These are phyloP conservation scores for Dasypogon diadema DNA, from an alignment of 2,888 invertebrate species.

Conservation along the genomic window DNA sequence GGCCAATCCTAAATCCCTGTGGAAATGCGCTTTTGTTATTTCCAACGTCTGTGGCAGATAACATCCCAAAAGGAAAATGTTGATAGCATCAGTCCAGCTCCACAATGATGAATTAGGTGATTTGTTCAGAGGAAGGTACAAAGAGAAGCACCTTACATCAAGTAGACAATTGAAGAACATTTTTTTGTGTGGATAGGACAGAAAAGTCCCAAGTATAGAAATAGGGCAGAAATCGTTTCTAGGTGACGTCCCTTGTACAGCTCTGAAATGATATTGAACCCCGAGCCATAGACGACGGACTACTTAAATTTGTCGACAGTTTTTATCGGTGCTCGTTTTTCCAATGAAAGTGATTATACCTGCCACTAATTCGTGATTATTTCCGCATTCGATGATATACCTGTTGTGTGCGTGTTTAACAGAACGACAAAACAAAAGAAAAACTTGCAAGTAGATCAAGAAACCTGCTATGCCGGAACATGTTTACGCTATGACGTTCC, in stretches of 20 bases:
- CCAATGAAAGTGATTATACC: constrained; percentile 5
- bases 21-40: neutral
- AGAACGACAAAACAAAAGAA: neutral
- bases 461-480: constrained; percentile 25
- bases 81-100: neutral
- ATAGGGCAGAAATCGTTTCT: too few species aligned
- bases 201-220: too few species aligned
- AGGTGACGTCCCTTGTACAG: too few species aligned
- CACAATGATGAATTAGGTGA: too few species aligned
- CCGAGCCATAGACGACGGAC: too few species aligned
- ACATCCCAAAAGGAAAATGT: neutral
- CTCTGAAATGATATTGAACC: too few species aligned
- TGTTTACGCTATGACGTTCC: neutral
- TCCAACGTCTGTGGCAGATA: neutral
- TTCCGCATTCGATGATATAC: constrained; percentile 27
- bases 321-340: neutral
- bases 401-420: neutral
- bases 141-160: too few species aligned
- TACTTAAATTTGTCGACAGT: neutral
- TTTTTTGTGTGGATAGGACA: too few species aligned
- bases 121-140: too few species aligned
- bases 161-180: too few species aligned
- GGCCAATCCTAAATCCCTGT: neutral
- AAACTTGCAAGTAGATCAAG: constrained; percentile 20
- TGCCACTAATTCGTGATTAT: constrained; percentile 1